Conservation (phyloP, 1,140 invertebrate species). For the Rhopalosiphum maidis region DNA sequence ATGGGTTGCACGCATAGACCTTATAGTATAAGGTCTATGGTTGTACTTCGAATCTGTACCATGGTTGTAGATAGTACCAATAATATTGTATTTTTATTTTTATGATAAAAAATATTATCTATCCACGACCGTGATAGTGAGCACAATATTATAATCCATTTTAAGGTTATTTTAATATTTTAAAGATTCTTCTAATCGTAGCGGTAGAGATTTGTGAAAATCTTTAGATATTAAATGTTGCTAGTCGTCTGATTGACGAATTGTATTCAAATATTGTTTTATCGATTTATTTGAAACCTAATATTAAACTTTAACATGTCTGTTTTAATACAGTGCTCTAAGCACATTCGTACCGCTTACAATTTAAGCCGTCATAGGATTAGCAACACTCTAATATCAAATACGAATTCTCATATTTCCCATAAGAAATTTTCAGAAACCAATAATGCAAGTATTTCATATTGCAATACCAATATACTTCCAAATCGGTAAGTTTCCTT, state of each 20-base stretch:
- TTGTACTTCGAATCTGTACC: no score
- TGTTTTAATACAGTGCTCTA: slow-evolving; percentile 46
- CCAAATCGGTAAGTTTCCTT: slow-evolving; percentile 28
- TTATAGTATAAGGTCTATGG: no score
- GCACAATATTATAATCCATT: background rate
- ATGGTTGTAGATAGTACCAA: no score
- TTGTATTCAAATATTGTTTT: background rate
- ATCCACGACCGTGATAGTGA: background rate
- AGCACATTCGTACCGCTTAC: slow-evolving; percentile 41
- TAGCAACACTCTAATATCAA: slow-evolving; percentile 27
- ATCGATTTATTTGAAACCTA: background rate
- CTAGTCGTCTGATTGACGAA: background rate
- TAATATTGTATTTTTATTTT: no score
- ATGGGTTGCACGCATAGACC: no score
- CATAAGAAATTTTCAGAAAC: background rate
- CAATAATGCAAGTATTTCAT: background rate
- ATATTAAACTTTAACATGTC: slow-evolving; percentile 11
- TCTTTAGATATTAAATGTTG: background rate
- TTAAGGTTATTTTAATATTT: slow-evolving; percentile 4
- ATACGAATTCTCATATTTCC: background rate
- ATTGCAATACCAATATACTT: background rate
- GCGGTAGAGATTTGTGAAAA: background rate
- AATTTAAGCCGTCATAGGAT: slow-evolving; percentile 30
- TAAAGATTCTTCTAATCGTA: background rate
- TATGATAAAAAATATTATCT: no score